A percentile compares a stretch with the other conserved stretches of the same genome.
Evolutionary conservation across 2,797 vertebrate genomes (phyloP).

Genomic region (Brotula barbata): DNA sequence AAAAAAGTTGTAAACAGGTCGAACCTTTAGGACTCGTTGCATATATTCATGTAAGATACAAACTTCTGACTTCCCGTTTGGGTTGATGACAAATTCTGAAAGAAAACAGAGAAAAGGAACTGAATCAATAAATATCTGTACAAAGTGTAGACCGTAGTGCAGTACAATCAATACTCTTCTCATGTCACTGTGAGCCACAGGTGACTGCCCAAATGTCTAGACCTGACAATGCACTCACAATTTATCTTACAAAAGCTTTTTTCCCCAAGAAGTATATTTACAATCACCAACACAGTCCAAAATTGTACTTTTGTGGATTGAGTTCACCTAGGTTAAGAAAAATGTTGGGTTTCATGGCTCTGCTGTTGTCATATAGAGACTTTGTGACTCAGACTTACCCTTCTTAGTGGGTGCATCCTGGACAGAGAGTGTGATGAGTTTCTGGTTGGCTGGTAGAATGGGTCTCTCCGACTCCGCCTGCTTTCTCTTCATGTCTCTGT

Average conservation of each 20-base stretch:
- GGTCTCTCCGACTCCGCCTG: constrained; percentile 96
- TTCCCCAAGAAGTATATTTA: too few species aligned
- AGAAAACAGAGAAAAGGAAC: constrained; percentile 29
- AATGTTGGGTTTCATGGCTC: too few species aligned
- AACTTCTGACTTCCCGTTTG: constrained; percentile 98
- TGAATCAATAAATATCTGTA: constrained; percentile 10
- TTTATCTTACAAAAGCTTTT: too few species aligned
- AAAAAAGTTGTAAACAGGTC: constrained; percentile 99
- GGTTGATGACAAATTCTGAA: constrained; percentile 99
- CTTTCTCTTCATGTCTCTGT: constrained; percentile 97
- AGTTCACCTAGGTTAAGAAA: too few species aligned
- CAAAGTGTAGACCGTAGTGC: too few species aligned
- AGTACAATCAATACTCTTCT: too few species aligned
- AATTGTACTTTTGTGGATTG: too few species aligned
- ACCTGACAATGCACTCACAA: too few species aligned
- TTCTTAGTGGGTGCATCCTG: constrained; percentile 98
- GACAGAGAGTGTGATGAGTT: constrained; percentile 96
- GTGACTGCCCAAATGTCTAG: too few species aligned
- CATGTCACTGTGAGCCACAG: too few species aligned
- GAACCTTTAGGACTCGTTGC: constrained; percentile 99
- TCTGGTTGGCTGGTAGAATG: constrained; percentile 97
- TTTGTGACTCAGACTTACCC: constrained; percentile 72
- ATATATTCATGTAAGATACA: constrained; percentile 99
- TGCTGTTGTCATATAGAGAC: too few species aligned
- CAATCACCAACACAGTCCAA: too few species aligned